phyloP scores from a whole-genome alignment of 2,797 vertebrate species.

The Trichosurus vulpecula region DNA sequence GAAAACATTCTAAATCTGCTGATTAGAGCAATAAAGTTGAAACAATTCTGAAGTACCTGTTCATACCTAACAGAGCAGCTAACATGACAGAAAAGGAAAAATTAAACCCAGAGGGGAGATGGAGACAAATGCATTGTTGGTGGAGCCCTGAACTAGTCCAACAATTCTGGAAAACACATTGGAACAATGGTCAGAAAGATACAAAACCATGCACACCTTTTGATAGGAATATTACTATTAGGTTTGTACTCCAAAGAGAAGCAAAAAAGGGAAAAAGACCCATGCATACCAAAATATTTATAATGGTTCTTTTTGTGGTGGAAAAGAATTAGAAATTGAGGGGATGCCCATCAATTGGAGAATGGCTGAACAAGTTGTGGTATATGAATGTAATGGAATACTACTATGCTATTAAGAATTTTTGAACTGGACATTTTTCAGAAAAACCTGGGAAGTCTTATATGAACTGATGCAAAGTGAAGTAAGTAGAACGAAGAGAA shows the following conservation, averaged over 20 bases:
- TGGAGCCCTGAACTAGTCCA: background rate
- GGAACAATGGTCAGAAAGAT: background rate
- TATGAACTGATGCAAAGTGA: background rate
- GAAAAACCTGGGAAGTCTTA: background rate
- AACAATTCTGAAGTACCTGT: background rate
- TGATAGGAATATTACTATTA: background rate
- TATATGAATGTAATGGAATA: background rate
- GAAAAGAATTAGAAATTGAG: background rate
- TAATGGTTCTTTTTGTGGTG: background rate
- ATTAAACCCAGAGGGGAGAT: background rate
- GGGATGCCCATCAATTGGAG: background rate
- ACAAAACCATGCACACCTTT: background rate
- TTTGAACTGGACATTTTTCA: too few species aligned
- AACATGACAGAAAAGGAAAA: background rate
- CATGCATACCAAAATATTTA: background rate
- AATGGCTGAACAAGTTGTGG: background rate
- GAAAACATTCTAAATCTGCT: background rate
- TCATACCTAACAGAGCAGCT: too few species aligned
- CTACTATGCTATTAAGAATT: too few species aligned
- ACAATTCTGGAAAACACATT: background rate
- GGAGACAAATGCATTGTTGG: background rate
- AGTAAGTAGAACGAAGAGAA: background rate
- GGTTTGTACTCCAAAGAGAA: background rate
- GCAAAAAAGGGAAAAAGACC: background rate
- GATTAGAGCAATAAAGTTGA: background rate